Conservation (phyloP, 1,140 invertebrate genomes). For the Caenorhabditis latens region DNA sequence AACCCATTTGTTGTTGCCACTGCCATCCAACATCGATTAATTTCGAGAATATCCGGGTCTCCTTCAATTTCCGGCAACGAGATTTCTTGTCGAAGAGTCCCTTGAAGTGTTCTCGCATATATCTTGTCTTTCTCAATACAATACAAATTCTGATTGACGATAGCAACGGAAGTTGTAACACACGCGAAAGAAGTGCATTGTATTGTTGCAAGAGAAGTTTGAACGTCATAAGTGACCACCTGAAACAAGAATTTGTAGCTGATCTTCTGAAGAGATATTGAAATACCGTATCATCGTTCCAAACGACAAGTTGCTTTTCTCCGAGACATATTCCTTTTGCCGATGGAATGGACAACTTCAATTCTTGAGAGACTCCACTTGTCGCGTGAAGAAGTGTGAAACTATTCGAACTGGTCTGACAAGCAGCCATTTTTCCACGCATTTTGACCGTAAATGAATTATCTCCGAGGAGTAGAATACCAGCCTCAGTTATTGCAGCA, state of each 20-base stretch:
- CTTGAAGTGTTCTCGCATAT: slow-evolving; percentile 76
- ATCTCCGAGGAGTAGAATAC: slow-evolving; percentile 39
- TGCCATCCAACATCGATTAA: slow-evolving; percentile 86
- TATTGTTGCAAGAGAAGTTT: slow-evolving; percentile 58
- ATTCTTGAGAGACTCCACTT: slow-evolving; percentile 58
- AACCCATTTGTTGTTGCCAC: slow-evolving; percentile 89
- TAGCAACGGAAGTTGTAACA: slow-evolving; percentile 51
- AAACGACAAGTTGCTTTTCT: slow-evolving; percentile 62
- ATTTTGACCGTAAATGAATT: slow-evolving; percentile 33
- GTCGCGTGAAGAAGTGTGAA: slow-evolving; percentile 56
- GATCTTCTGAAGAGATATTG: not conserved
- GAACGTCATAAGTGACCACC: slow-evolving; percentile 60
- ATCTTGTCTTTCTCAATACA: slow-evolving; percentile 61
- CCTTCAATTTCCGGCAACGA: slow-evolving; percentile 84
- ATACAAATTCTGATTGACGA: slow-evolving; percentile 62
- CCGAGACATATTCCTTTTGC: slow-evolving; percentile 59
- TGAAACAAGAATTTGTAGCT: slow-evolving; percentile 1
- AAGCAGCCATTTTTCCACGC: slow-evolving; percentile 52
- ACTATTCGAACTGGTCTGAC: slow-evolving; percentile 52
- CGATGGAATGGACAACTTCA: slow-evolving; percentile 52
- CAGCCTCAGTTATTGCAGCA: slow-evolving; percentile 28
- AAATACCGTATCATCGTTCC: slow-evolving; percentile 59
- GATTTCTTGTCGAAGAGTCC: slow-evolving; percentile 85
- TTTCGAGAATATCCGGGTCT: slow-evolving; percentile 87
- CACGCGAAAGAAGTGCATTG: slow-evolving; percentile 62